These are phyloP conservation scores for Pachycephus smyrnensis DNA, from an alignment of 2,888 invertebrate species.

Conservation along the genomic window DNA sequence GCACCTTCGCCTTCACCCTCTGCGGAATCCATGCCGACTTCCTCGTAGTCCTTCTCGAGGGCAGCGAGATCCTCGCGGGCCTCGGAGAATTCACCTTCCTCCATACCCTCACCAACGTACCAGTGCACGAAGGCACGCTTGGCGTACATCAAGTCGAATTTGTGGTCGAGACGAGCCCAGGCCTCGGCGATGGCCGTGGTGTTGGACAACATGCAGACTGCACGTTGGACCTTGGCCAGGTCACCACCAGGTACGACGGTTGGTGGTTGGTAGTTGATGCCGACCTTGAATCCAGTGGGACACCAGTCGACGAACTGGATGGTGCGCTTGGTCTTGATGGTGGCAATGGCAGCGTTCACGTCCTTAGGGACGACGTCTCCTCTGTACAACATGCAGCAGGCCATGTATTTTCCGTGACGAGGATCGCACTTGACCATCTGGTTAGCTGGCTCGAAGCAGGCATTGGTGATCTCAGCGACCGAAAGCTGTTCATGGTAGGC, in stretches of 20 bases:
- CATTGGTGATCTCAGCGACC: conserved; percentile 93
- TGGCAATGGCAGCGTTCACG: conserved; percentile 94
- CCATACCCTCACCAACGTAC: conserved; percentile 91
- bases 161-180: conserved; percentile 96
- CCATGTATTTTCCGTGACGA: conserved; percentile 94
- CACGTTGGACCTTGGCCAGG: conserved; percentile 93
- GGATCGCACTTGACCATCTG: conserved; percentile 97
- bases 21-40: conserved; percentile 76
- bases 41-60: conserved; percentile 80
- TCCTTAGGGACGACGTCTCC: conserved; percentile 97
- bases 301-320: conserved; percentile 96
- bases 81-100: conserved; percentile 89
- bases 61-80: conserved; percentile 78
- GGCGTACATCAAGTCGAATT: conserved; percentile 97
- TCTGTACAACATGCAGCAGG: conserved; percentile 94
- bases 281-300: conserved; percentile 85
- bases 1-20: conserved; percentile 69
- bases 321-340: conserved; percentile 94
- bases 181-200: conserved; percentile 98
- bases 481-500: conserved; percentile 94
- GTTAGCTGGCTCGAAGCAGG: conserved; percentile 96
- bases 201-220: conserved; percentile 98
- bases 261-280: conserved; percentile 94
- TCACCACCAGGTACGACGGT: conserved; percentile 97
- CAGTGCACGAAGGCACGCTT: conserved; percentile 98